These are phyloP conservation scores for Cebidichthys violaceus DNA, from an alignment of 2,113 vertebrate genomes.

Conservation along the genomic window DNA sequence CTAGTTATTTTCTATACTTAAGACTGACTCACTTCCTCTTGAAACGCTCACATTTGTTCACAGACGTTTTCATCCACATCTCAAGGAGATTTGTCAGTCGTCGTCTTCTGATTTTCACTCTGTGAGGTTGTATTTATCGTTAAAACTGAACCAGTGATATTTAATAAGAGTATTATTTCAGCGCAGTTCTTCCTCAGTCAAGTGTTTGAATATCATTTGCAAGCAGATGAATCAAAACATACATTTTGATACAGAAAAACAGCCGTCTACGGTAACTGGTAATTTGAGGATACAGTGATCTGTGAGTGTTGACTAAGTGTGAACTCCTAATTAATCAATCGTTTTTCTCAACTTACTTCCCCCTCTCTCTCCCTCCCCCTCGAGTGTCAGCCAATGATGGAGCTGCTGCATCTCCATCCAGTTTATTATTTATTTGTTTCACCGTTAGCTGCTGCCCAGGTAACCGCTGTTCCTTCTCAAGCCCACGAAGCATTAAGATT, in stretches of 20 bases:
- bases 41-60: neutral
- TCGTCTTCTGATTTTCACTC: too few species aligned
- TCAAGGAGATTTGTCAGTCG: neutral
- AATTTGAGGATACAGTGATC: neutral
- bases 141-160: neutral
- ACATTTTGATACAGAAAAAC: neutral
- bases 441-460: conserved; percentile 31
- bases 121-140: too few species aligned
- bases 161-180: neutral
- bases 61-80: neutral
- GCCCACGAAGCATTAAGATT: conserved; percentile 27
- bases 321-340: conserved; percentile 9
- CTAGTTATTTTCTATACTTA: neutral
- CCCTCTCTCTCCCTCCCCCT: neutral
- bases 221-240: neutral
- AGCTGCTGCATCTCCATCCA: conserved; percentile 43
- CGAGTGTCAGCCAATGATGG: conserved; percentile 20
- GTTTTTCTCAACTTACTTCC: conserved; percentile 1
- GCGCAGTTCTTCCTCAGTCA: neutral
- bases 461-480: conserved; percentile 54
- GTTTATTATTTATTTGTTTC: conserved; percentile 52
- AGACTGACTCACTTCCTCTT: neutral
- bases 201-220: neutral
- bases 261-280: neutral
- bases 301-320: neutral